Evolutionary conservation across 1,140 invertebrate species (phyloP), one percentile per base, ranked within the genome.

Genomic region (Neodiprion lecontei): DNA sequence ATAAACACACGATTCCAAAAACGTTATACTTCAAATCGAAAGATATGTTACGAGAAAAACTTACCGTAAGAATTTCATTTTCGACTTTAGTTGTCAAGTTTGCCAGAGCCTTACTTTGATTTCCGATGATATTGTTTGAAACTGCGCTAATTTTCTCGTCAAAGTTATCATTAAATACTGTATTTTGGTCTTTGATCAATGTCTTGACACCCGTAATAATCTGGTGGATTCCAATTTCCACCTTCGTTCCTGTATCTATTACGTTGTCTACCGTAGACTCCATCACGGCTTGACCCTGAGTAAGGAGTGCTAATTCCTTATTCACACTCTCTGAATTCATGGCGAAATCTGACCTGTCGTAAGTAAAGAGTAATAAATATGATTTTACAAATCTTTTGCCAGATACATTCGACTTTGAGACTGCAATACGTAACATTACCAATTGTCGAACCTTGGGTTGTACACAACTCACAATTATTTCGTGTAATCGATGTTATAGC

Each of bases 221-320:
- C 85, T 96, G 94, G 80, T 96, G 93, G 1, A 96, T 93, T 0
- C 94, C 94, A 78, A 96, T 96, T 80, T 97, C 96, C 1, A 97
- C 91, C 21, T 95, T 90, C 74, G 94, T 92, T 84, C 96, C 96
- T 0, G 93, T 96, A 67, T 96, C 95, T 78, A 96, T 84, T 7
- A 96, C 94, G 79, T 94, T 93, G 87, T 97, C 95, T 0, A 94
- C 94, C 73, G 95, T 96, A 83, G 95, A 92, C 50, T 96, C 89
- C 86, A 97, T 90, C 1, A 97, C 92, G 72, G 93, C 91, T 79
- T 96, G 95, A 49, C 95, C 92, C 81, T 95, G 95, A 9, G 91
- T 89, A 53, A 97, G 83, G 2, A 88, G 83, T 47, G 88, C 85
- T 12, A 91, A 76, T 21, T 89, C 87, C 50, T 89, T 82, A 70